These are phyloP conservation scores for Eilema griseolum DNA, from an alignment of 2,888 invertebrate species.

Conservation along the genomic window DNA sequence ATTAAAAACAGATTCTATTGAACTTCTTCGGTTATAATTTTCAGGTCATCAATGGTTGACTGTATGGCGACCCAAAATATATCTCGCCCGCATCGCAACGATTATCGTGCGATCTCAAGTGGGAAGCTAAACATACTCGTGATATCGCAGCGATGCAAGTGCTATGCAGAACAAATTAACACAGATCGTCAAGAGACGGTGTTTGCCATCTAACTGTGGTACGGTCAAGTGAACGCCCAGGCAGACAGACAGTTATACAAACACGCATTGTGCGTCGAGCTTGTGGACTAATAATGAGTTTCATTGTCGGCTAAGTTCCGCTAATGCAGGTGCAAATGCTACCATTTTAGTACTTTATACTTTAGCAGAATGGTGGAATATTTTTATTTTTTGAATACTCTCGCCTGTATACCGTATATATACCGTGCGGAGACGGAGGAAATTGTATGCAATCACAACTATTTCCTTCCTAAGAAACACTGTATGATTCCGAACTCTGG, in stretches of 20 bases:
- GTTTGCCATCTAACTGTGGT: constrained; percentile 82
- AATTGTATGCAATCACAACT: no score
- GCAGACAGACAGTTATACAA: constrained; percentile 80
- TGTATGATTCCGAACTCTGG: no score
- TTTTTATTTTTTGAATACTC: neutral
- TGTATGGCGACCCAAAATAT: constrained; percentile 24
- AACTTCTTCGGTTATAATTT: neutral
- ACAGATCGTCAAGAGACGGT: constrained; percentile 73
- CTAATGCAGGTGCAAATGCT: constrained; percentile 72
- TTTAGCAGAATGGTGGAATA: neutral
- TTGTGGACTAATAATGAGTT: constrained; percentile 81
- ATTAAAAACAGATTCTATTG: neutral
- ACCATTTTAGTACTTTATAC: constrained; percentile 50
- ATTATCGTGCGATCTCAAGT: constrained; percentile 50
- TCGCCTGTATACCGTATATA: no score
- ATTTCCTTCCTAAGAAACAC: no score
- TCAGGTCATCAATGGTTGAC: constrained; percentile 18
- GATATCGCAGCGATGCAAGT: constrained; percentile 70
- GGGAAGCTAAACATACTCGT: constrained; percentile 59
- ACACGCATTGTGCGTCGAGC: constrained; percentile 75
- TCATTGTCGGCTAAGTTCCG: constrained; percentile 75
- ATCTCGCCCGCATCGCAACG: constrained; percentile 40
- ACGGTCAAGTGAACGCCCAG: constrained; percentile 79
- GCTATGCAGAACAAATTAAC: constrained; percentile 82
- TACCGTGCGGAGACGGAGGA: no score